Percentiles rank a stretch among this genome's conserved stretches.
These are phyloP conservation scores for Thaleichthys pacificus DNA, from an alignment of 2,797 vertebrate species.

Conservation along the genomic window DNA sequence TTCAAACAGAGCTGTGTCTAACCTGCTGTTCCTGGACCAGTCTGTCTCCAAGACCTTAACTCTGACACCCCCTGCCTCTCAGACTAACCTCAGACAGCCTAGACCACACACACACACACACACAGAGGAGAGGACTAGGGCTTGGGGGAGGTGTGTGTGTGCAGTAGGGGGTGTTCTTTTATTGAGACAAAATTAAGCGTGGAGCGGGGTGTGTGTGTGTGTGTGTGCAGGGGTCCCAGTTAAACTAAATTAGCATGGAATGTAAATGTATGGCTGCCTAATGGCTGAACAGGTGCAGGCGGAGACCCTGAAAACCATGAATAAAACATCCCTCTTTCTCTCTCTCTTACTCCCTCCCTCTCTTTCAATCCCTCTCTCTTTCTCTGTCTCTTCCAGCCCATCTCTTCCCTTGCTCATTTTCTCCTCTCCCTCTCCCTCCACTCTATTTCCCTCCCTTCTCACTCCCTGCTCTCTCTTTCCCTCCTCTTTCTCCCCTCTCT, in stretches of 20 bases:
- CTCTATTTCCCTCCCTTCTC: constrained; percentile 5
- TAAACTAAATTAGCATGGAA: constrained; percentile 94
- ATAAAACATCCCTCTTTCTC: constrained; percentile 87
- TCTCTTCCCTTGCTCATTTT: constrained; percentile 13
- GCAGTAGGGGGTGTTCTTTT: not conserved
- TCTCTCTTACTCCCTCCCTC: not conserved
- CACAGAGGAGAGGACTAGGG: constrained; percentile 26
- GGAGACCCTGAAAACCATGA: constrained; percentile 97
- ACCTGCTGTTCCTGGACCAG: not conserved
- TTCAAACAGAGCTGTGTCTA: too few relatives aligned
- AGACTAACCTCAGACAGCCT: too few relatives aligned
- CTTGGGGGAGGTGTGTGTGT: constrained; percentile 18
- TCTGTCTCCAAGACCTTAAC: not conserved
- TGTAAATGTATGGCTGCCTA: constrained; percentile 94
- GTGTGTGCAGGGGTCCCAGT: constrained; percentile 66
- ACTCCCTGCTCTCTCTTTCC: too few relatives aligned
- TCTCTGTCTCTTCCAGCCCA: constrained; percentile 8
- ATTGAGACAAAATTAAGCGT: constrained; percentile 6
- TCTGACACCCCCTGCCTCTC: not conserved
- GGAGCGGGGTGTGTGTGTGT: constrained; percentile 11
- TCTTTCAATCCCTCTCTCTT: not conserved
- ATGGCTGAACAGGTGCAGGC: constrained; percentile 94
- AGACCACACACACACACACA: not conserved
- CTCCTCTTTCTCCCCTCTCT: constrained; percentile 11
- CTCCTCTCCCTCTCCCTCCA: constrained; percentile 11